Conservation (phyloP, 2,888 invertebrate species). For the Trissonchulus sp. region DNA sequence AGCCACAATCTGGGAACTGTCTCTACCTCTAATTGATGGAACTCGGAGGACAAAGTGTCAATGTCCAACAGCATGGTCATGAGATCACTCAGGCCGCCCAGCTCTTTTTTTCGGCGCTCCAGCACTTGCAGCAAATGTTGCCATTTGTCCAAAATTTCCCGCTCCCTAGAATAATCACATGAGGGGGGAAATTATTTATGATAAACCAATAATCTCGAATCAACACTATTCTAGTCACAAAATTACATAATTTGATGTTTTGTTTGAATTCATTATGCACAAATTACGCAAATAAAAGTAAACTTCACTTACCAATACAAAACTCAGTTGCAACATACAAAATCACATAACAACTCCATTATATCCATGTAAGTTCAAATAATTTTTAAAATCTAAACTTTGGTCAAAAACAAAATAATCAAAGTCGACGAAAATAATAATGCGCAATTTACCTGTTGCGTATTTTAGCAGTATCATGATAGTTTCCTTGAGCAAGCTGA, state of each 20-base stretch:
- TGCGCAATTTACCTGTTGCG: background rate
- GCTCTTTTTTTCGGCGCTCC: constrained; percentile 63
- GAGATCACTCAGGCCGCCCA: constrained; percentile 70
- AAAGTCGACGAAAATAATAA: too few relatives aligned
- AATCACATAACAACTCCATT: too few relatives aligned
- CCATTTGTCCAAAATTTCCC: constrained; percentile 80
- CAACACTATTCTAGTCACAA: too few relatives aligned
- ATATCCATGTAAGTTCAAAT: too few relatives aligned
- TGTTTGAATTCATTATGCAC: too few relatives aligned
- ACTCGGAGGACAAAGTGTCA: constrained; percentile 74
- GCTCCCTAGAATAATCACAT: constrained; percentile 57
- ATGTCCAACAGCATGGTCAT: constrained; percentile 85
- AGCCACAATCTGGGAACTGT: too few relatives aligned
- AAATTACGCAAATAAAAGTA: too few relatives aligned
- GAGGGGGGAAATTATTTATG: constrained; percentile 53
- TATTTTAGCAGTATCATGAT: constrained; percentile 69
- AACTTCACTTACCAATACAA: too few relatives aligned
- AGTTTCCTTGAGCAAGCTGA: constrained; percentile 81
- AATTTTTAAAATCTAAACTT: too few relatives aligned
- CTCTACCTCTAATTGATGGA: constrained; percentile 75
- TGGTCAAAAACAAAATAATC: too few relatives aligned
- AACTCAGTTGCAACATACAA: too few relatives aligned
- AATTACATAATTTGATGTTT: too few relatives aligned
- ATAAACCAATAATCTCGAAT: constrained; percentile 47
- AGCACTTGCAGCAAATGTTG: constrained; percentile 72